A percentile compares a stretch with the other conserved stretches of the same genome.
Evolutionary conservation across 92 coral and sea anemone genomes (phyloP).

Genomic region (Parazoanthus swiftii): DNA sequence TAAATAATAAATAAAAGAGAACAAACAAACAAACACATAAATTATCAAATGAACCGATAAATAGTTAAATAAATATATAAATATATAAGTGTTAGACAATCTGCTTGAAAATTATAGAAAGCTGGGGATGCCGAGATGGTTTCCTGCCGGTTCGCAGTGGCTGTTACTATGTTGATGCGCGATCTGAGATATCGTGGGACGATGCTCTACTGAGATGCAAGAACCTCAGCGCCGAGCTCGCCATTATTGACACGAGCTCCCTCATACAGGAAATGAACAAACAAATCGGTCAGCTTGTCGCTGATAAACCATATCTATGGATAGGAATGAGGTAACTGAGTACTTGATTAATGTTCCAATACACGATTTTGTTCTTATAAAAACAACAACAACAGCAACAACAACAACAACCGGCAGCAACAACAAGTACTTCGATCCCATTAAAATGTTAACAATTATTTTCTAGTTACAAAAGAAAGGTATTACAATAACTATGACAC

Average conservation of each 20-base stretch:
- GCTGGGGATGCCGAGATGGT: conserved; percentile 13
- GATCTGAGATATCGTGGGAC: conserved; percentile 9
- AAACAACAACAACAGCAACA: too few species aligned
- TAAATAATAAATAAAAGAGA: too few species aligned
- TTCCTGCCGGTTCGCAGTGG: conserved; percentile 4
- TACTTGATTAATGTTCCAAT: too few species aligned
- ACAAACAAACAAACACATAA: too few species aligned
- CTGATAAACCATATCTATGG: conserved; percentile 26
- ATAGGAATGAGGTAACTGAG: conserved; percentile 2
- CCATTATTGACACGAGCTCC: not conserved
- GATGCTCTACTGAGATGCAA: conserved; percentile 7
- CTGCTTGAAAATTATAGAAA: not conserved
- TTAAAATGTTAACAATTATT: too few species aligned
- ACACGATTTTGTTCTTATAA: too few species aligned
- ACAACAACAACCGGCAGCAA: too few species aligned
- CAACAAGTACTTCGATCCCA: too few species aligned
- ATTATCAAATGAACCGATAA: too few species aligned
- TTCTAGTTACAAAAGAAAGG: too few species aligned
- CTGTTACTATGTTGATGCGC: conserved; percentile 12
- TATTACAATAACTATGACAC: too few species aligned
- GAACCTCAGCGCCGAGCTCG: conserved; percentile 14
- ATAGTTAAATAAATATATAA: too few species aligned
- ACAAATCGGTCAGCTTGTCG: conserved; percentile 9
- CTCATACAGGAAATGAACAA: conserved; percentile 18
- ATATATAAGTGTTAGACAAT: not conserved